A percentile compares a stretch with the other conserved stretches of the same genome.
Evolutionary conservation across 2,113 vertebrate genomes (phyloP).

Genomic region (Malurus elegans): DNA sequence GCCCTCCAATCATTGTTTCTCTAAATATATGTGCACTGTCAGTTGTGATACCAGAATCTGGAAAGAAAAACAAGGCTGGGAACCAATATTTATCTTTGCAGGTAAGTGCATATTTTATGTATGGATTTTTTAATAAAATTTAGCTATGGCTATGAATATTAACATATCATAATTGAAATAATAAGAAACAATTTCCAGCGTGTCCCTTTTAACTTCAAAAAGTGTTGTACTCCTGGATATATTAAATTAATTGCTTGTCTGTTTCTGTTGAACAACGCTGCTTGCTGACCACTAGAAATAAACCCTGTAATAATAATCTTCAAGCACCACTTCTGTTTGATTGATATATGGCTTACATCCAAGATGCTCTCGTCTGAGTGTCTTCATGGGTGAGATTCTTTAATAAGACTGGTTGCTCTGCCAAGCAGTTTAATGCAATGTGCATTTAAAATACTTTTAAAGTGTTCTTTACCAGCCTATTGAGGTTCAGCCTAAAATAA

Average conservation of each 20-base stretch:
- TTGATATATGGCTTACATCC: background rate
- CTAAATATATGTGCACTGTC: background rate
- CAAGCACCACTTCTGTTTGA: background rate
- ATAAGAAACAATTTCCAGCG: background rate
- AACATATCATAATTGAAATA: background rate
- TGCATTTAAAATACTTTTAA: background rate
- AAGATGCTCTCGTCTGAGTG: background rate
- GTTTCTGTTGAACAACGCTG: background rate
- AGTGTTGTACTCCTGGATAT: background rate
- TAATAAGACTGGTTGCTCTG: background rate
- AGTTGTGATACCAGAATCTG: background rate
- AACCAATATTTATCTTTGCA: background rate
- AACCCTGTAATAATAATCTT: background rate
- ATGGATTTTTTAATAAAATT: background rate
- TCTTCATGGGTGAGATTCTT: background rate
- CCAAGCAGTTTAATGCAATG: background rate
- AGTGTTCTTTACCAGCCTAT: background rate
- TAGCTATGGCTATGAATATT: background rate
- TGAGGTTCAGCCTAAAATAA: background rate
- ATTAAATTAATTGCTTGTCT: background rate
- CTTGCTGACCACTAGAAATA: background rate
- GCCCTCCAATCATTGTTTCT: fast-evolving
- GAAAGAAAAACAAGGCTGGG: background rate
- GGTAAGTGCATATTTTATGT: background rate
- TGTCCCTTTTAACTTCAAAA: background rate